These are phyloP conservation scores for Leptinotarsa undecemlineata DNA, from an alignment of 1,140 invertebrate genomes.

Conservation along the genomic window DNA sequence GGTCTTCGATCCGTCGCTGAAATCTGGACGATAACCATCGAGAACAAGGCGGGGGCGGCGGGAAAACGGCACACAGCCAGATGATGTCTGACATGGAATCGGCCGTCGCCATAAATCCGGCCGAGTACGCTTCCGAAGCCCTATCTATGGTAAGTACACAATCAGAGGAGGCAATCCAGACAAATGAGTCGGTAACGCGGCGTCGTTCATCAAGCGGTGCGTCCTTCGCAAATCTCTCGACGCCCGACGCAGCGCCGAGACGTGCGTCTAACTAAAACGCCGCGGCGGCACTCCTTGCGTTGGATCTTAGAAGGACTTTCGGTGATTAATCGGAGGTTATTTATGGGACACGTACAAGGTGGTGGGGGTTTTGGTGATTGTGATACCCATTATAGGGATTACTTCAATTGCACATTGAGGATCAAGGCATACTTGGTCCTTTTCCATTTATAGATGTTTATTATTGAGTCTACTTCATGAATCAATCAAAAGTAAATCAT, in stretches of 20 bases:
- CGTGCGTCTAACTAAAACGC: neutral
- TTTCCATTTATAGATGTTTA: too few relatives aligned
- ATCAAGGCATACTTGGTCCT: too few relatives aligned
- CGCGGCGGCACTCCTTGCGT: slow-evolving; percentile 6
- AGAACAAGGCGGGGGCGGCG: neutral
- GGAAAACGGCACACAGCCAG: neutral
- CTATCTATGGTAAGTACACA: slow-evolving; percentile 39
- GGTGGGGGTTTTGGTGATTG: too few relatives aligned
- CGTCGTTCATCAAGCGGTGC: slow-evolving; percentile 29
- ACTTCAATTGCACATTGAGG: too few relatives aligned
- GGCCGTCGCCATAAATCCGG: slow-evolving; percentile 12
- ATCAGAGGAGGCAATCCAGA: slow-evolving; percentile 38
- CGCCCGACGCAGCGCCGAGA: slow-evolving; percentile 11
- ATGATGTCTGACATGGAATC: neutral
- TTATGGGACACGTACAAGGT: neutral
- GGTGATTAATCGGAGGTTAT: neutral
- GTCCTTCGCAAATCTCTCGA: slow-evolving; percentile 19
- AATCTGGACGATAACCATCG: neutral
- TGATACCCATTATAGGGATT: too few relatives aligned
- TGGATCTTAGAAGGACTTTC: neutral
- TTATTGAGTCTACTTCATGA: too few relatives aligned
- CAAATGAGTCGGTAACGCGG: slow-evolving; percentile 38
- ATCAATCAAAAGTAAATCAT: too few relatives aligned
- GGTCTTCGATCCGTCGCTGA: neutral
- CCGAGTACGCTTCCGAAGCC: slow-evolving; percentile 28